phyloP scores from a whole-genome alignment of 2,888 invertebrate genomes.

The Microctonus hyperodae region DNA sequence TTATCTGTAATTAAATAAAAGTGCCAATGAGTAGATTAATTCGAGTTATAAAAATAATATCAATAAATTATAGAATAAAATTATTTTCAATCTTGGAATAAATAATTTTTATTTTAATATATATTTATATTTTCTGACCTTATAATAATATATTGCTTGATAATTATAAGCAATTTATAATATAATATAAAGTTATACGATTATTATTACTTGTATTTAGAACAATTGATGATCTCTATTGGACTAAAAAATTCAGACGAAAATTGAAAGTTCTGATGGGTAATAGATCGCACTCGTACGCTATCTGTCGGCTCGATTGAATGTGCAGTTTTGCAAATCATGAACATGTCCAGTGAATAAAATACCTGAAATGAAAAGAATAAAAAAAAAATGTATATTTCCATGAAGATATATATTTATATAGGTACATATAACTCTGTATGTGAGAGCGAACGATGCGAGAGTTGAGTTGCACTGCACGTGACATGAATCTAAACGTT shows the following conservation, averaged over 20 bases:
- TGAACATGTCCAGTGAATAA: slow-evolving; percentile 33
- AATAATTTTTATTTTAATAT: no score
- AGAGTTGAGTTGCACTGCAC: slow-evolving; percentile 15
- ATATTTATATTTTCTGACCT: no score
- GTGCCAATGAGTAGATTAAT: no score
- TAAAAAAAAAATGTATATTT: slow-evolving; percentile 14
- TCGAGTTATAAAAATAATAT: no score
- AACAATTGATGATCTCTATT: no score
- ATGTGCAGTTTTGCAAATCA: slow-evolving; percentile 26
- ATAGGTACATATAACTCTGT: neutral
- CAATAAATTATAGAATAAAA: no score
- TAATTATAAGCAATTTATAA: no score
- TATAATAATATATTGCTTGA: no score
- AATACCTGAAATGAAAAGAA: slow-evolving; percentile 33
- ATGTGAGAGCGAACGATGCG: slow-evolving; percentile 8
- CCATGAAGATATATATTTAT: neutral
- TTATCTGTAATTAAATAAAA: no score
- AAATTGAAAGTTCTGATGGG: slow-evolving; percentile 62
- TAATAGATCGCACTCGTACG: slow-evolving; percentile 57
- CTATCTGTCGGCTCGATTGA: slow-evolving; percentile 38
- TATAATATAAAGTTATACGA: no score
- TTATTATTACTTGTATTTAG: no score
- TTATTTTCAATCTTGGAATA: no score
- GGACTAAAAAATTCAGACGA: slow-evolving; percentile 51
- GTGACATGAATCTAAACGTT: slow-evolving; percentile 15